Base-by-base conservation (phyloP, 1,140 invertebrate genomes). In the Tribolium madens region DNA sequence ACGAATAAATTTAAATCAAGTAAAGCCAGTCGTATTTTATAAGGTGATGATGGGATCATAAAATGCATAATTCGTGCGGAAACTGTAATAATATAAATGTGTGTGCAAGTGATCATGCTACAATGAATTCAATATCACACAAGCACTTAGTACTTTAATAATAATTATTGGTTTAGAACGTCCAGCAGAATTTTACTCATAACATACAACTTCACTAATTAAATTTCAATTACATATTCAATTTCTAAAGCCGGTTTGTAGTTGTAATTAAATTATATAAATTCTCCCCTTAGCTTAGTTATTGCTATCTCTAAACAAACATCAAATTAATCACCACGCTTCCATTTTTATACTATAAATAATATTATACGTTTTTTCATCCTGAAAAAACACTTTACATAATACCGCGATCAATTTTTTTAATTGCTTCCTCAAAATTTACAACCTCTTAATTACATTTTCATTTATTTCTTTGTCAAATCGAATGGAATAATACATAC, bases 71-170 rank as follows among this genome's bases (percentile, higher is more conserved):
- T 18, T 71, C 18, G 14, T 18, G 21, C 15, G 13, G 57, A n/a
- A 14, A 15, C 14, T 31, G 26, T 13, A 64, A 31, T 31, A n/a
- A n/a, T n/a, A n/a, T n/a, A n/a, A n/a, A 18, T 13, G 31, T 14
- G 31, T 36, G 17, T 33, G 26, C 26, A 18, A 21, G 26, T 33
- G 57, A 33, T 64, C 12, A 42, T 52, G 50, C 42, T 12, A 15
- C 47, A 71, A 71, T 71, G 33, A 71, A 71, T 71, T 47, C 68
- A 21, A 14, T 4, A 26, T 17, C 17, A 47, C 14, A 71, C 13
- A 18, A 42, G 36, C 42, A 71, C 68, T 71, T 71, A 71, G 36
- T 50, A 71, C 36, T 71, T 71, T 71, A 71, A 64, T 71, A 71
- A 64, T 64, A 64, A 71, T 71, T 71, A 71, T 71, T 71, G 68